Conservation (phyloP, 2,888 invertebrate species). For the Lathronympha strigana region DNA sequence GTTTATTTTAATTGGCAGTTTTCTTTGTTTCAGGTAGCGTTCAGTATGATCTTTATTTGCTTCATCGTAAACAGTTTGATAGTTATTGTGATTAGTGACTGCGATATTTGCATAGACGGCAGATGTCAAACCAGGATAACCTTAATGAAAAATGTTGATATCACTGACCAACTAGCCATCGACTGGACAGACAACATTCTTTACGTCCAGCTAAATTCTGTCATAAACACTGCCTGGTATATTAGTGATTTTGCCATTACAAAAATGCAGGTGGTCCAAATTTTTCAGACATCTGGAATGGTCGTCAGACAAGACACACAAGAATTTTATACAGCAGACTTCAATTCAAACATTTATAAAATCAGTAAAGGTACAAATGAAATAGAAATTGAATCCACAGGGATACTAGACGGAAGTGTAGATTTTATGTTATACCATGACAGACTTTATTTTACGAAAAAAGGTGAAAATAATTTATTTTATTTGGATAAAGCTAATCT, state of each 20-base stretch:
- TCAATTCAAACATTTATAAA: background rate
- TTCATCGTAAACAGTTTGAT: conserved; percentile 1
- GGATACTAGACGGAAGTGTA: conserved; percentile 4
- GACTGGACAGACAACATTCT: conserved; percentile 10
- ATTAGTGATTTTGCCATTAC: background rate
- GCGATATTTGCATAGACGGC: background rate
- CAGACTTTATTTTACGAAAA: conserved; percentile 8
- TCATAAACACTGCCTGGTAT: conserved; percentile 5
- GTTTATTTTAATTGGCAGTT: background rate
- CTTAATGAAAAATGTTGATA: background rate
- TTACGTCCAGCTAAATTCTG: conserved; percentile 8
- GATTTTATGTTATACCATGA: background rate
- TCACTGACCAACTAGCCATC: conserved; percentile 17
- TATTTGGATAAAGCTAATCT: background rate
- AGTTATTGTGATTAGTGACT: background rate
- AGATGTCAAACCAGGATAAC: background rate
- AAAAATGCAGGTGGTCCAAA: conserved; percentile 14
- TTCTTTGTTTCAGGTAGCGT: background rate
- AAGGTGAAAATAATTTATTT: background rate
- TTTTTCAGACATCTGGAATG: background rate
- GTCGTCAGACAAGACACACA: conserved; percentile 1
- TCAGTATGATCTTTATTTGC: background rate
- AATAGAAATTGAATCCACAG: background rate
- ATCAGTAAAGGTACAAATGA: background rate
- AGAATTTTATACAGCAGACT: conserved; percentile 3